Evolutionary conservation across 2,888 invertebrate genomes (phyloP).

Genomic region (Opisthograptis luteolata): DNA sequence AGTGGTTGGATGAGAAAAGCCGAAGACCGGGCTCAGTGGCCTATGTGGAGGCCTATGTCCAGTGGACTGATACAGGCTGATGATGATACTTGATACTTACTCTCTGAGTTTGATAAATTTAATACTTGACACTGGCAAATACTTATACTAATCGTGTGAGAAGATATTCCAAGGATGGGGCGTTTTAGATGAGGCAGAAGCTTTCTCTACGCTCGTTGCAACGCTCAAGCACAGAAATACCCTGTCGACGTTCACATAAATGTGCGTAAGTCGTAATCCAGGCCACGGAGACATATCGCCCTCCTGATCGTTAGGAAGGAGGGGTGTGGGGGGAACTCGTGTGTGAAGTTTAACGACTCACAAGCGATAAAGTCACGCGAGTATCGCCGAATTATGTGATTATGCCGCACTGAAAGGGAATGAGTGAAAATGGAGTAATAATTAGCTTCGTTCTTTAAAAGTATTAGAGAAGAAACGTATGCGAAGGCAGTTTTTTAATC

Average conservation of each 20-base stretch:
- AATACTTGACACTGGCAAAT: too few species aligned
- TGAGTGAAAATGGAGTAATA: slow-evolving; percentile 33
- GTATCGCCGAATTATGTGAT: slow-evolving; percentile 38
- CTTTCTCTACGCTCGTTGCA: too few species aligned
- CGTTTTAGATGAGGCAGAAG: too few species aligned
- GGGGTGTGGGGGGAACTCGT: slow-evolving; percentile 31
- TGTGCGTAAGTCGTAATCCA: slow-evolving; percentile 19
- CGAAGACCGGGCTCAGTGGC: too few species aligned
- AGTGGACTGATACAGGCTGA: too few species aligned
- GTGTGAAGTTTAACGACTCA: slow-evolving; percentile 42
- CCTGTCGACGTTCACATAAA: slow-evolving; percentile 5
- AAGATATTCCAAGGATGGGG: too few species aligned
- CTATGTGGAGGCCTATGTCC: too few species aligned
- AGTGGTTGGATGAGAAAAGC: too few species aligned
- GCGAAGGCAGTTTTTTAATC: neutral
- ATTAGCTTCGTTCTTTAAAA: slow-evolving; percentile 25
- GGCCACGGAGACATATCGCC: slow-evolving; percentile 21
- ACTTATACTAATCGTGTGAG: too few species aligned
- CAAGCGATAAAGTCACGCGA: slow-evolving; percentile 35
- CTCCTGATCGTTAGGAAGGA: slow-evolving; percentile 20
- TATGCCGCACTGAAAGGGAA: slow-evolving; percentile 29
- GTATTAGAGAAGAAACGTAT: slow-evolving; percentile 9
- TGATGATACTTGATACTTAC: too few species aligned
- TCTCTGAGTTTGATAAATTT: too few species aligned
- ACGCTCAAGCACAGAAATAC: too few species aligned